These are phyloP conservation scores for Epinotia ramella DNA, from an alignment of 2,888 invertebrate species.

Conservation along the genomic window DNA sequence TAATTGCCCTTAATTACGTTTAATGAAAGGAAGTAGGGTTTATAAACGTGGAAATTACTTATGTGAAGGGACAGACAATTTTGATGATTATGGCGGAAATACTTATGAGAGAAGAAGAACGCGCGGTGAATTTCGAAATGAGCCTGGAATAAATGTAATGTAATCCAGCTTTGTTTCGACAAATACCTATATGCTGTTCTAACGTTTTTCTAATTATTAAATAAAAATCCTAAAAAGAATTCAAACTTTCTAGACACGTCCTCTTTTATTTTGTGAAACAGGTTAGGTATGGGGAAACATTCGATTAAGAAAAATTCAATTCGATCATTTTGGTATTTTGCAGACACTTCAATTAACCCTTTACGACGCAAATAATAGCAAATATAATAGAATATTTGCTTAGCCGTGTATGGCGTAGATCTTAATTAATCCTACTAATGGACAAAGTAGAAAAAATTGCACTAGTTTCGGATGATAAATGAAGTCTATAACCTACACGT, in stretches of 20 bases:
- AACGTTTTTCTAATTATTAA: background rate
- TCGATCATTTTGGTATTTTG: background rate
- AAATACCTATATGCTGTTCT: background rate
- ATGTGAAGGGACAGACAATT: slow-evolving; percentile 48
- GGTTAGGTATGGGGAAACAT: background rate
- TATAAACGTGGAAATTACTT: slow-evolving; percentile 65
- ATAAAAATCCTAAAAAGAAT: background rate
- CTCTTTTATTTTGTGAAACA: background rate
- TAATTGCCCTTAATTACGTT: slow-evolving; percentile 70
- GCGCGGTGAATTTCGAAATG: slow-evolving; percentile 10
- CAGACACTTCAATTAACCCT: background rate
- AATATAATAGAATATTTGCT: background rate
- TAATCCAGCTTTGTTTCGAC: background rate
- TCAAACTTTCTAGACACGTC: background rate
- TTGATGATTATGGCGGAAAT: slow-evolving; percentile 10
- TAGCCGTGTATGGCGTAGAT: too few relatives aligned
- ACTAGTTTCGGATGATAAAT: slow-evolving; percentile 18
- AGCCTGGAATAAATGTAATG: background rate
- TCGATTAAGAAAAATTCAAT: background rate
- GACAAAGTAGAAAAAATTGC: background rate
- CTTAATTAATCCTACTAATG: too few relatives aligned
- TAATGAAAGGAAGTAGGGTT: slow-evolving; percentile 70
- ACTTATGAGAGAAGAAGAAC: too few relatives aligned
- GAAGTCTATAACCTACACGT: background rate
- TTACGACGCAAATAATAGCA: too few relatives aligned